Evolutionary conservation across 2,797 vertebrate species (phyloP).

Genomic region (Phoeniculus purpureus): DNA sequence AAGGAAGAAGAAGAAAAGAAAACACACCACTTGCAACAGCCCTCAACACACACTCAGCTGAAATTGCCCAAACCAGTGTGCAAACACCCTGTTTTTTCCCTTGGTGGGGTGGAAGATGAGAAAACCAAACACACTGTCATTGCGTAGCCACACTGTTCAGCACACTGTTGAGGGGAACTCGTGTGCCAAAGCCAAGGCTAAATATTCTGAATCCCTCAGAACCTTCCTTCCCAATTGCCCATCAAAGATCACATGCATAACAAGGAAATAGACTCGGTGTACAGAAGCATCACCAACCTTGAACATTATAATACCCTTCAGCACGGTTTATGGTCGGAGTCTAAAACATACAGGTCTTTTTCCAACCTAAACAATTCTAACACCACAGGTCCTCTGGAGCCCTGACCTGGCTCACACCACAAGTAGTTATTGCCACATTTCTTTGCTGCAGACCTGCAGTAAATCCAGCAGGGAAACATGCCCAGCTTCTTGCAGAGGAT

Average conservation of each 20-base stretch:
- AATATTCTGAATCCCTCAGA: not conserved
- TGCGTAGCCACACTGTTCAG: not conserved
- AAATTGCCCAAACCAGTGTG: not conserved
- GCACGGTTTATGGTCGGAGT: not conserved
- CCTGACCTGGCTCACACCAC: not conserved
- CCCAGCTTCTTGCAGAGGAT: not conserved
- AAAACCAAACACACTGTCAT: not conserved
- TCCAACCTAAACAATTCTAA: too few relatives aligned
- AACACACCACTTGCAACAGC: not conserved
- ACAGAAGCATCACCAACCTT: not conserved
- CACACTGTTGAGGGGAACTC: not conserved
- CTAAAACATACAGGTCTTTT: too few relatives aligned
- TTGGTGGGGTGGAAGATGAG: not conserved
- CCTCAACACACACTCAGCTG: not conserved
- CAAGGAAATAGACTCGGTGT: not conserved
- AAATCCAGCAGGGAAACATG: not conserved
- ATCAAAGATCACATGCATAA: rapidly evolving
- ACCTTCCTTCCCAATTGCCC: not conserved
- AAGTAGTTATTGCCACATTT: not conserved
- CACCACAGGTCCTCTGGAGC: not conserved
- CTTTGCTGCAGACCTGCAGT: not conserved
- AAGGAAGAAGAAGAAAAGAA: not conserved
- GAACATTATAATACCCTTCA: not conserved
- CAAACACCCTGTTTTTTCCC: not conserved
- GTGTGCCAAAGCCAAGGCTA: not conserved